These are phyloP conservation scores for Cantharis flavilabris DNA, from an alignment of 2,888 invertebrate species.

Conservation along the genomic window DNA sequence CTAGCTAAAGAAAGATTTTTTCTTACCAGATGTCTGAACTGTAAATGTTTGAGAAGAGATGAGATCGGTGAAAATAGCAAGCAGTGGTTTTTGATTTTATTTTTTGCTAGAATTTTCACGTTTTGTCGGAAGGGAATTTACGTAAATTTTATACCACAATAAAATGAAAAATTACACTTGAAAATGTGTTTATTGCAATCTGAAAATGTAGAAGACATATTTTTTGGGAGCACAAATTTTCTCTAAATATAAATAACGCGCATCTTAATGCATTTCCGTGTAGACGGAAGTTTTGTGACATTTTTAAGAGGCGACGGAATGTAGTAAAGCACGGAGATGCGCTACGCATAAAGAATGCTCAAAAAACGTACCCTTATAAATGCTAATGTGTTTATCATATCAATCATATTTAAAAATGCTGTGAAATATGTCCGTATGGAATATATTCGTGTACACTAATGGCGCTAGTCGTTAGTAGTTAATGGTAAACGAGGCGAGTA, in stretches of 20 bases:
- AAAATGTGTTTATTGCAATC: background rate
- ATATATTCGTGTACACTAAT: conserved; percentile 20
- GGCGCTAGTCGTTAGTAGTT: conserved; percentile 19
- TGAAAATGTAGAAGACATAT: background rate
- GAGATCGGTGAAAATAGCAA: background rate
- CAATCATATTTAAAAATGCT: conserved; percentile 32
- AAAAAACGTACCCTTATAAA: conserved; percentile 21
- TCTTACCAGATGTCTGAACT: too few relatives aligned
- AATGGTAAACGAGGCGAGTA: conserved; percentile 18
- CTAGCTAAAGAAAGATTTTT: too few relatives aligned
- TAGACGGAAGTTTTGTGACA: conserved; percentile 6
- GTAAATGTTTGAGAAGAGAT: too few relatives aligned
- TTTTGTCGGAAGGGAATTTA: background rate
- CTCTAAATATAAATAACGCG: conserved; percentile 2
- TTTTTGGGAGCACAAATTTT: background rate
- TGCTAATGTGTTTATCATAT: conserved; percentile 34
- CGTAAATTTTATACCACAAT: background rate
- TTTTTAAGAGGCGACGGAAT: conserved; percentile 9
- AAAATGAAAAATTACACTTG: background rate
- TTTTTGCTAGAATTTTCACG: background rate
- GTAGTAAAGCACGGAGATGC: background rate
- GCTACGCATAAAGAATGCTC: conserved; percentile 17
- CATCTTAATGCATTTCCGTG: conserved; percentile 12
- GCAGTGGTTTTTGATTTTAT: background rate
- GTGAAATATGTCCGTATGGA: conserved; percentile 25